Conservation (phyloP, 2,113 vertebrate genomes). For the Aplodontia rufa region DNA sequence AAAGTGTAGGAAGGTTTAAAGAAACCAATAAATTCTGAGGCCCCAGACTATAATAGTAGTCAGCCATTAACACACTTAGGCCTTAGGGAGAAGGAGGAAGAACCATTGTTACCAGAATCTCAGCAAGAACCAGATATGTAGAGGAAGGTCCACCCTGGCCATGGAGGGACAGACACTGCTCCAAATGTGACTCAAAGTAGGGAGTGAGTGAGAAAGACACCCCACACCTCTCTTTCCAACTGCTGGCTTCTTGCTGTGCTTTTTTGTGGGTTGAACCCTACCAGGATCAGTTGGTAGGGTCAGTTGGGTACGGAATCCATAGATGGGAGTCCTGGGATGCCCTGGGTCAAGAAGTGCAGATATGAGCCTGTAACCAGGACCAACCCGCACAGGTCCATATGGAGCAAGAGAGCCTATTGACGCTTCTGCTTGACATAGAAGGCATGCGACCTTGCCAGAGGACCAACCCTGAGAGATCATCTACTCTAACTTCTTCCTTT, state of each 20-base stretch:
- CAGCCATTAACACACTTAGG: not conserved
- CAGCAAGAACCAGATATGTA: not conserved
- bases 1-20: not conserved
- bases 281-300: not conserved
- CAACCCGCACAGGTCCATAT: not conserved
- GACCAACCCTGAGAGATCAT: not conserved
- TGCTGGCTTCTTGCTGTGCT: not conserved
- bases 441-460: not conserved
- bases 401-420: not conserved
- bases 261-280: not conserved
- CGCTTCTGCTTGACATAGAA: not conserved
- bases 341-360: not conserved
- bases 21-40: not conserved
- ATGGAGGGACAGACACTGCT: not conserved
- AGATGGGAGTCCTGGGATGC: not conserved
- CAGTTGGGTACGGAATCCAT: not conserved
- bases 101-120: not conserved
- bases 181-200: not conserved
- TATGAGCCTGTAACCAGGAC: not conserved
- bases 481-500: not conserved
- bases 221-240: not conserved
- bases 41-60: not conserved
- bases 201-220: not conserved
- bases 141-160: not conserved
- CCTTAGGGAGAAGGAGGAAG: not conserved